Evolutionary conservation across 37 sponge, comb jelly and placozoan genomes (phyloP).

Genomic region (Aphrocallistes beatrix): DNA sequence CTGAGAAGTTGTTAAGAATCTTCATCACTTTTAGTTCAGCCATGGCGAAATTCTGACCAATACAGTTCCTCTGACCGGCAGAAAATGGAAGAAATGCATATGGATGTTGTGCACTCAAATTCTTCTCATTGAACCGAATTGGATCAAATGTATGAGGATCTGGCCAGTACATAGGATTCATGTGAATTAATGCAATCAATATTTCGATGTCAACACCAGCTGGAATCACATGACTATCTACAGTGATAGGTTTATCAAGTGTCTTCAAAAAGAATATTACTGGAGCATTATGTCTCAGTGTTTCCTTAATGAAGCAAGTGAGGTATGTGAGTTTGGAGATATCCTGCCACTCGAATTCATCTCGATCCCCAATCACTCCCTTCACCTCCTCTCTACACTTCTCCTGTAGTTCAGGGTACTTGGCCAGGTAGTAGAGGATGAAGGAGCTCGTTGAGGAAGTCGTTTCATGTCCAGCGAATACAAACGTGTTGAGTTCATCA

Average conservation of each 20-base stretch:
- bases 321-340: not conserved
- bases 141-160: slow-evolving; percentile 13
- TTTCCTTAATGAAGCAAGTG: slow-evolving; percentile 15
- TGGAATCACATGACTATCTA: not conserved
- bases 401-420: not conserved
- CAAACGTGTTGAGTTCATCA: not conserved
- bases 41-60: slow-evolving; percentile 22
- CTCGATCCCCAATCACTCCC: not conserved
- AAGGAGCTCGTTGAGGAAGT: not conserved
- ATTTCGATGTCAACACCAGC: not conserved
- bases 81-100: not conserved
- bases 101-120: not conserved
- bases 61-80: not conserved
- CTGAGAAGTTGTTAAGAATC: not conserved
- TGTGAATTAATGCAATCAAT: not conserved
- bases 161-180: slow-evolving; percentile 5
- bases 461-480: slow-evolving; percentile 17
- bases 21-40: not conserved
- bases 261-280: not conserved
- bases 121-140: not conserved
- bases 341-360: not conserved
- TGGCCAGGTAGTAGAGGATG: not conserved
- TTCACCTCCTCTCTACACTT: not conserved
- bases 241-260: not conserved
- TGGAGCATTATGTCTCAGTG: not conserved